Base-by-base conservation (phyloP, 1,140 invertebrate genomes). In the Trichonephila clavata region DNA sequence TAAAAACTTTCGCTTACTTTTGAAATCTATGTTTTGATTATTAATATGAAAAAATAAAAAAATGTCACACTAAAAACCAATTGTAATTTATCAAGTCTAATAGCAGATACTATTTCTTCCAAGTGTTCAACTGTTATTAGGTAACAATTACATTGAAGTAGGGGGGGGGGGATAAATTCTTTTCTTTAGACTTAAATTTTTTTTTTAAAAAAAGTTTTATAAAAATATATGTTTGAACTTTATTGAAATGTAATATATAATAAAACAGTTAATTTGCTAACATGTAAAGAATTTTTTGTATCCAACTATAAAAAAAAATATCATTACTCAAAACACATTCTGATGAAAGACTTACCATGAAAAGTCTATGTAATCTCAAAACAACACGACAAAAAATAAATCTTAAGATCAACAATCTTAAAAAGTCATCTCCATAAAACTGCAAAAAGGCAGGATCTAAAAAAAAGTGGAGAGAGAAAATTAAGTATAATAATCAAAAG, bases 351-450 rank as follows among this genome's bases (percentile, higher is more conserved):
- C 94, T 95, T 95, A 96, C 96, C 95, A 96, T 97, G 95, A 97
- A 97, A 71, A 97, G 97, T 92, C 98, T 97, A 96, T 99, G 98
- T 95, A 98, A 96, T 94, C 98, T 97, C 90, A 99, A 96, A 60
- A 98, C 97, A 95, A 98, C 97, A 96, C 98, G 98, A 96, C 98
- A 99, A 96, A 99, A 99, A 92, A 99, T 97, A 96, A 98, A 99
- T 86, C 98, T 97, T 86, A 99, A 96, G 90, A 99, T 96, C 86
- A 99, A 96, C 84, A 98, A 96, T 90, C 98, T 97, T 93, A 99
- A 96, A 96, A 99, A 99, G 95, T 99, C 98, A 96, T 99, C 98
- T 32, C 98, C 98, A 96, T 99, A 98, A 96, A 99, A 99, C 95
- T 98, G 97, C 91, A 98, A 96, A 95, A 98, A 98, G 87, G 97